A percentile compares a stretch with the other conserved stretches of the same genome.
Conservation (phyloP, 2,888 invertebrate species). For the Sturmia bella region DNA sequence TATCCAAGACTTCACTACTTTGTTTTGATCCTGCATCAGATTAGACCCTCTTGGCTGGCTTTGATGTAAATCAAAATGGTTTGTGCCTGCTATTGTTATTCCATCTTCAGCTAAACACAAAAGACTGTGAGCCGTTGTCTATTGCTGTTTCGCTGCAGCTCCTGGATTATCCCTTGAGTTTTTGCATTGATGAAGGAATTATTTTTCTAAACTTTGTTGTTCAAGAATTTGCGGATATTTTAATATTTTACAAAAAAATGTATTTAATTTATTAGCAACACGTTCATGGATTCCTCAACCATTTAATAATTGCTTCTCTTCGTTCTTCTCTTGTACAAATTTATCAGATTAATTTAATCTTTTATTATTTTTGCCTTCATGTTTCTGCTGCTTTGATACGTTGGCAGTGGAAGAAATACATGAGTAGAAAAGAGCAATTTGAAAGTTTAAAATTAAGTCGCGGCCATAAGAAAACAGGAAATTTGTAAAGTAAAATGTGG, state of each 20-base stretch:
- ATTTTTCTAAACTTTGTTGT: not conserved
- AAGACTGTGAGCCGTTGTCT: no score
- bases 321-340: slow-evolving; percentile 3
- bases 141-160: no score
- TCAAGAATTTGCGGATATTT: not conserved
- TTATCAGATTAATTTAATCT: slow-evolving; percentile 51
- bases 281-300: not conserved
- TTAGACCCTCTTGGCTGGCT: no score
- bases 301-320: not conserved
- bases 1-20: no score
- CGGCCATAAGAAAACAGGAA: slow-evolving; percentile 23
- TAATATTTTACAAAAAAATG: not conserved
- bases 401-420: slow-evolving; percentile 18
- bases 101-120: not conserved
- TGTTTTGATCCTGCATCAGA: no score
- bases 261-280: slow-evolving; percentile 1
- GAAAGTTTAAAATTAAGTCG: slow-evolving; percentile 50
- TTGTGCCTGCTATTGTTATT: not conserved
- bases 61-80: no score
- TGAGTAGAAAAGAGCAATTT: slow-evolving; percentile 42
- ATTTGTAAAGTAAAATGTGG: not conserved
- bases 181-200: no score
- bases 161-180: no score
- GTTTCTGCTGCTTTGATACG: not conserved
- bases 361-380: not conserved